Evolutionary conservation across 2,888 invertebrate genomes (phyloP).

Genomic region (Linnaemya tessellans): DNA sequence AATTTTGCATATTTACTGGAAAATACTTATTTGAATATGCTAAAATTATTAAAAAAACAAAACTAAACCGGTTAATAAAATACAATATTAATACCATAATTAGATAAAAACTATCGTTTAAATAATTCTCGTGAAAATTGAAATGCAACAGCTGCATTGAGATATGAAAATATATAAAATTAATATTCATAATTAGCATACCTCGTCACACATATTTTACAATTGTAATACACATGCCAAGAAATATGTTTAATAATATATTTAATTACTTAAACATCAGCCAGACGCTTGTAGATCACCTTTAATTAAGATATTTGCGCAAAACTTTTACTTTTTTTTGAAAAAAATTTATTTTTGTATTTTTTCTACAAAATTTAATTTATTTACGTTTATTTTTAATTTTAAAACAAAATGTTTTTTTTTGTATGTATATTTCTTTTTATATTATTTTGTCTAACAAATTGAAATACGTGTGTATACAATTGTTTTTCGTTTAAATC

Average conservation of each 20-base stretch:
- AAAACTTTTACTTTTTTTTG: constrained; percentile 42
- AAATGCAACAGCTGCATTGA: constrained; percentile 24
- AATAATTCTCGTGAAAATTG: background rate
- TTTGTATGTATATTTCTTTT: background rate
- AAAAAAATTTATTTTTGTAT: constrained; percentile 1
- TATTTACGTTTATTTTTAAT: constrained; percentile 4
- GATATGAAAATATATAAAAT: background rate
- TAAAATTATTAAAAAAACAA: background rate
- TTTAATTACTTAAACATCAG: background rate
- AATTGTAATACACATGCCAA: constrained; percentile 18
- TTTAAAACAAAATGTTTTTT: constrained; percentile 9
- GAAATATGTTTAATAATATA: constrained; percentile 13
- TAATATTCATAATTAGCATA: constrained; percentile 31
- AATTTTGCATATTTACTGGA: constrained; percentile 21
- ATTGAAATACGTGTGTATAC: background rate
- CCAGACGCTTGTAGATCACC: constrained; percentile 10
- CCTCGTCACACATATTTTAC: constrained; percentile 24
- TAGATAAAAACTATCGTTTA: background rate
- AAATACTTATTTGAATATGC: background rate
- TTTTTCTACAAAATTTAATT: background rate
- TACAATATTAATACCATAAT: background rate
- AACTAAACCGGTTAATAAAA: constrained; percentile 27
- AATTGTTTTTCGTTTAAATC: background rate
- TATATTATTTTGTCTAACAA: background rate
- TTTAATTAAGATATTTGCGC: background rate